Evolutionary conservation across 1,140 invertebrate genomes (phyloP).

Genomic region (Chionoecetes opilio): DNA sequence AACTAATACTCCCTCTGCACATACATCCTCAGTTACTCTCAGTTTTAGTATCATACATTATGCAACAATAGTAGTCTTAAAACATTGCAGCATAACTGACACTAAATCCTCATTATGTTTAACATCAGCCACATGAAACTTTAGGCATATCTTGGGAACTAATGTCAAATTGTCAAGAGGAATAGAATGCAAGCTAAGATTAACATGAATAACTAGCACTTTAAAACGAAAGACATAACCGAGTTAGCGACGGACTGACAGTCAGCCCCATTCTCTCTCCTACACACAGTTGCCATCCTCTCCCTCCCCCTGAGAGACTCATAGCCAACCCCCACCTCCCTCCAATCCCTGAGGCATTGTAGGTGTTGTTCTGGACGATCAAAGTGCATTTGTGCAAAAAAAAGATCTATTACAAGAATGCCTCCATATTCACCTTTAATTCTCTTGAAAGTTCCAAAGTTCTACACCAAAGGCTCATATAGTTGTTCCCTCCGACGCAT

Average conservation of each 20-base stretch:
- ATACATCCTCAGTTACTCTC: not conserved
- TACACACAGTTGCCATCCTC: not conserved
- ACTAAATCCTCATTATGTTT: not conserved
- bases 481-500: no score
- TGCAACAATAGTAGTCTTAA: not conserved
- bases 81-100: no score
- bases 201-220: not conserved
- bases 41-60: not conserved
- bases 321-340: no score
- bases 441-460: no score
- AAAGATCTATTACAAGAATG: no score
- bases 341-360: no score
- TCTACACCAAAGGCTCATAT: no score
- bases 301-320: no score
- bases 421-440: no score
- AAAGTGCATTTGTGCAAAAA: no score
- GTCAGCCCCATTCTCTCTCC: not conserved
- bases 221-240: not conserved
- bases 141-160: not conserved
- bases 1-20: not conserved
- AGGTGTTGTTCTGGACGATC: no score
- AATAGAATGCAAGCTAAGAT: not conserved
- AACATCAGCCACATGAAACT: not conserved
- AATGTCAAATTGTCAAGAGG: not conserved
- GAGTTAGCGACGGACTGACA: not conserved